phyloP scores from a whole-genome alignment of 2,113 vertebrate species.

The Hoplias malabaricus region DNA sequence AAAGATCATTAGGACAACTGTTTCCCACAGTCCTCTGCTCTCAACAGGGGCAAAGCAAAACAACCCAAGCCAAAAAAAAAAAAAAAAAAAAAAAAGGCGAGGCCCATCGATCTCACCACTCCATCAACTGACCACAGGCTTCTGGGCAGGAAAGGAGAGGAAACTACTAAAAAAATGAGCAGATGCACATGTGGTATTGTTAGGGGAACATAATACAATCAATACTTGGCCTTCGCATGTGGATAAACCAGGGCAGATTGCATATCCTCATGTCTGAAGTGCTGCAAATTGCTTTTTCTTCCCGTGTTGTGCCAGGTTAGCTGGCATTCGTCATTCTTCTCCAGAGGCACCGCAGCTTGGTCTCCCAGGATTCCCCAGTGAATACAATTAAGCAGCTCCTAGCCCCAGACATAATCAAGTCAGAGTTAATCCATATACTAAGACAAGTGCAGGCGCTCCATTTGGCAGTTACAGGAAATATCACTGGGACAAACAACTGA shows the following conservation, averaged over 20 bases:
- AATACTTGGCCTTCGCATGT: neutral
- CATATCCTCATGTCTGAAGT: too few relatives aligned
- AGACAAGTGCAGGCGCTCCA: neutral
- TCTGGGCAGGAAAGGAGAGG: neutral
- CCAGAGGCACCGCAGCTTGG: slow-evolving; percentile 39
- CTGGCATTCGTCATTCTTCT: neutral
- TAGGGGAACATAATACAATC: neutral
- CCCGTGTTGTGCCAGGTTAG: neutral
- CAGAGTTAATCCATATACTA: slow-evolving; percentile 63
- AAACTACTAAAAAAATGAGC: neutral
- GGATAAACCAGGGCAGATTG: neutral
- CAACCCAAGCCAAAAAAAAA: slow-evolving; percentile 2
- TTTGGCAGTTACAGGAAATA: neutral
- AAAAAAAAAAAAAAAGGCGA: too few relatives aligned
- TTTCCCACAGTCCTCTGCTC: slow-evolving; percentile 51
- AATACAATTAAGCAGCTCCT: slow-evolving; percentile 77
- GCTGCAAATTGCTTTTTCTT: too few relatives aligned
- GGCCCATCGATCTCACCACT: neutral
- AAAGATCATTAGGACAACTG: slow-evolving; percentile 56
- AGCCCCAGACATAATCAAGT: slow-evolving; percentile 71
- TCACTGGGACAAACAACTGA: slow-evolving; percentile 9
- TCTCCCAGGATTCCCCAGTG: slow-evolving; percentile 59
- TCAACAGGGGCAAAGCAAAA: slow-evolving; percentile 11
- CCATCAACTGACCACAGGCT: neutral
- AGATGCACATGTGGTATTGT: neutral